These are phyloP conservation scores for Mesembrinibis cayennensis DNA, from an alignment of 2,113 vertebrate genomes.

Conservation along the genomic window DNA sequence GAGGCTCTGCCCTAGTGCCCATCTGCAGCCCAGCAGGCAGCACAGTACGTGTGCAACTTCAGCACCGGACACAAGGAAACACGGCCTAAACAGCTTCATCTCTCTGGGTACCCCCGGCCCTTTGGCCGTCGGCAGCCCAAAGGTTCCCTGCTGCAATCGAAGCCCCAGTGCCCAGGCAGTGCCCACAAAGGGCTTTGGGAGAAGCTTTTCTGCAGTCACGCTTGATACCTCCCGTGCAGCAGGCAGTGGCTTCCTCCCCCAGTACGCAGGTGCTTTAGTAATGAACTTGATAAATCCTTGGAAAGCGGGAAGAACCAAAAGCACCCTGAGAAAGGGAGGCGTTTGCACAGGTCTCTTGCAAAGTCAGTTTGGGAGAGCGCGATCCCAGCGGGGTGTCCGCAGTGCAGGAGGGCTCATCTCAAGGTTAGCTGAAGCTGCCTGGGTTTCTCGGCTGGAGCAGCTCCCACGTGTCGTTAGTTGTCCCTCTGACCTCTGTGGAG, in stretches of 20 bases:
- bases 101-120: not conserved
- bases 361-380: not conserved
- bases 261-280: not conserved
- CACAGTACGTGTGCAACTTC: not conserved
- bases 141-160: not conserved
- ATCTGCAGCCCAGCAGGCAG: not conserved
- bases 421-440: not conserved
- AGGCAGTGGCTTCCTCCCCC: not conserved
- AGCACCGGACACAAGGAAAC: not conserved
- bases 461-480: not conserved
- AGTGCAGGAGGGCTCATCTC: not conserved
- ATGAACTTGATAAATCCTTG: not conserved
- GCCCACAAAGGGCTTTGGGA: not conserved
- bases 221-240: not conserved
- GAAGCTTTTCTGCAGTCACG: not conserved
- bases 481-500: not conserved
- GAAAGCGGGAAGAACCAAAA: not conserved
- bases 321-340: not conserved
- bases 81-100: fast-evolving
- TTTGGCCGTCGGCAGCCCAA: not conserved
- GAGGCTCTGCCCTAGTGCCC: not conserved
- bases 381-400: fast-evolving
- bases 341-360: not conserved
- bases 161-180: not conserved
- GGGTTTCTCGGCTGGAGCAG: not conserved